Evolutionary conservation across 2,888 invertebrate species (phyloP), one percentile per base, ranked within the genome.

Genomic region (Resseliella maxima): DNA sequence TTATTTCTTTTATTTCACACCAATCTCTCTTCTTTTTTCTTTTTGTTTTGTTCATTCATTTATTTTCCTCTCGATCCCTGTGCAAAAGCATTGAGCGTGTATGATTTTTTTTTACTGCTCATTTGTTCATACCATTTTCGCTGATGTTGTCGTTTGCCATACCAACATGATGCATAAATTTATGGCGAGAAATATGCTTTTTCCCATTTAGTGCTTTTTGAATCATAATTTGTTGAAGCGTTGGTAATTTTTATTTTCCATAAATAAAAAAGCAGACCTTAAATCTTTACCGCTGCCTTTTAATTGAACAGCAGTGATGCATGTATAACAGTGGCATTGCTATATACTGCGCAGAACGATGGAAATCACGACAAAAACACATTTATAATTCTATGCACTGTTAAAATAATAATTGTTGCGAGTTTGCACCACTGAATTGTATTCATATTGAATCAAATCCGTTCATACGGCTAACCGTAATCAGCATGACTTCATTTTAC

Each of bases 1-100:
- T 72, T 72, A 72, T 72, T 72, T 72, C 72, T 72, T 72, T 72
- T 72, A 72, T 72, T 72, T 72, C 72, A 72, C 72, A 72, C 72
- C 31, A 15, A 31, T n/a, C 24, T 59, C 15, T 27, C 3, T 5
- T 59, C 2, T 5, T 3, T 3, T 59, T 59, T 27, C 2, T 27
- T n/a, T 59, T 3, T 12, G 6, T 31, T 31, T 15, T 24, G 3
- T 59, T 59, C 59, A 59, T 59, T 31, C 72, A 15, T 31, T 31
- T 72, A 8, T 2, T 31, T 72, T 72, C 31, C 31, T 31, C 72
- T 18, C 31, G 6, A 31, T 24, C 59, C 24, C 59, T 24, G 24
- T 24, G 24, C 24, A 24, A 59, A 24, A 6, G n/a, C 59, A 59
- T 24, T 0, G 31, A 15, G 31, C 10, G 27, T 27, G 18, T 15